phyloP scores from a whole-genome alignment of 1,140 invertebrate species.

The Physella acuta region DNA sequence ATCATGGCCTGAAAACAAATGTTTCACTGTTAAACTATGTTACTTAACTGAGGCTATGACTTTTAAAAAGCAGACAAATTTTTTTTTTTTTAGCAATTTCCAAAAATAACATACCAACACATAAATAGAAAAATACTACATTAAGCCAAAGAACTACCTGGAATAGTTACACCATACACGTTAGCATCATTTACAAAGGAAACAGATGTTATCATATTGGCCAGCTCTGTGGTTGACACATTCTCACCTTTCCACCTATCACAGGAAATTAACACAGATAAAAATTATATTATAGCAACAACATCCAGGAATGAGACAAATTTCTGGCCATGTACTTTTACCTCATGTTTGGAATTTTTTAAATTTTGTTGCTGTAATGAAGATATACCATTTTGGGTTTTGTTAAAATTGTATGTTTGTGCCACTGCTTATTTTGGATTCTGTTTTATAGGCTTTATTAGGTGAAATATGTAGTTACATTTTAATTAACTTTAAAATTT shows the following conservation, averaged over 20 bases:
- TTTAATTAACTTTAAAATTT: no score
- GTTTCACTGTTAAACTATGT: no score
- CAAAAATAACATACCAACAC: neutral
- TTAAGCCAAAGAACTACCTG: slow-evolving; percentile 45
- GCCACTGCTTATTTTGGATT: no score
- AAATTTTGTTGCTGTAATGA: no score
- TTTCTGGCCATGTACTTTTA: neutral
- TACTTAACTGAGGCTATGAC: no score
- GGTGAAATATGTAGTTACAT: no score
- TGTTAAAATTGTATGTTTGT: no score
- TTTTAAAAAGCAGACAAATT: no score
- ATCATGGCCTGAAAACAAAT: slow-evolving; percentile 11
- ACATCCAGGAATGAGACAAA: neutral
- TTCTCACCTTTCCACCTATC: slow-evolving; percentile 86
- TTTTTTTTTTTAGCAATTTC: no score
- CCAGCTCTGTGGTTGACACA: slow-evolving; percentile 94
- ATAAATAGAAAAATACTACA: neutral
- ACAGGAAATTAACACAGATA: slow-evolving; percentile 3
- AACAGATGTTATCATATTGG: slow-evolving; percentile 64
- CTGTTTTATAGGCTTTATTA: no score
- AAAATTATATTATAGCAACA: neutral
- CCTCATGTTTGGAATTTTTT: neutral
- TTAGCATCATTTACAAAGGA: slow-evolving; percentile 80
- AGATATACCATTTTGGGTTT: no score
- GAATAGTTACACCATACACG: slow-evolving; percentile 87